Conservation (phyloP, 2,888 invertebrate genomes). For the Bhutanitis thaidina region DNA sequence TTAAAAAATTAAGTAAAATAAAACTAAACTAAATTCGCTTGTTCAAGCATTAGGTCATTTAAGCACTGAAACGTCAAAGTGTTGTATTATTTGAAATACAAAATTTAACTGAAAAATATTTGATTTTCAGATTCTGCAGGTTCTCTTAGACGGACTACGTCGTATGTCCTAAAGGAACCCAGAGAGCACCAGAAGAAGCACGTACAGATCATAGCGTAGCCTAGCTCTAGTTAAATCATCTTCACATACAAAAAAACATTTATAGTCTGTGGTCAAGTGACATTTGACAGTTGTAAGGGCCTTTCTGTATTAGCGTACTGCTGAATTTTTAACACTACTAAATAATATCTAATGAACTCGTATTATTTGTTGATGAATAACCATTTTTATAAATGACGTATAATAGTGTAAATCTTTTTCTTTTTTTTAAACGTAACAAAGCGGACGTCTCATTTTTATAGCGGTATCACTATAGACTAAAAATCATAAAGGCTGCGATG, state of each 20-base stretch:
- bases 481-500: conserved; percentile 3
- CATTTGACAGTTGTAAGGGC: neutral
- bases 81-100: neutral
- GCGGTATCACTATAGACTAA: neutral
- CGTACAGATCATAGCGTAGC: conserved; percentile 65
- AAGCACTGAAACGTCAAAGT: too few relatives aligned
- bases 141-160: conserved; percentile 59
- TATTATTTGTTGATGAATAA: too few relatives aligned
- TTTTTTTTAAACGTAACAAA: too few relatives aligned
- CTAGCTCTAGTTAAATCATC: neutral
- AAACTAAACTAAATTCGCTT: too few relatives aligned
- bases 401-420: too few relatives aligned
- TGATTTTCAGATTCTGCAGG: conserved; percentile 52
- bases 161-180: conserved; percentile 66
- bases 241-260: neutral
- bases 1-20: too few relatives aligned
- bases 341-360: too few relatives aligned
- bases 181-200: conserved; percentile 58
- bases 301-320: neutral
- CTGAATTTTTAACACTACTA: too few relatives aligned
- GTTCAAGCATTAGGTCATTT: too few relatives aligned
- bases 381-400: too few relatives aligned
- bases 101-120: neutral
- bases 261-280: neutral
- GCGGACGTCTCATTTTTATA: too few relatives aligned